Evolutionary conservation across 2,797 vertebrate genomes (phyloP).

Genomic region (Pangasius djambal): DNA sequence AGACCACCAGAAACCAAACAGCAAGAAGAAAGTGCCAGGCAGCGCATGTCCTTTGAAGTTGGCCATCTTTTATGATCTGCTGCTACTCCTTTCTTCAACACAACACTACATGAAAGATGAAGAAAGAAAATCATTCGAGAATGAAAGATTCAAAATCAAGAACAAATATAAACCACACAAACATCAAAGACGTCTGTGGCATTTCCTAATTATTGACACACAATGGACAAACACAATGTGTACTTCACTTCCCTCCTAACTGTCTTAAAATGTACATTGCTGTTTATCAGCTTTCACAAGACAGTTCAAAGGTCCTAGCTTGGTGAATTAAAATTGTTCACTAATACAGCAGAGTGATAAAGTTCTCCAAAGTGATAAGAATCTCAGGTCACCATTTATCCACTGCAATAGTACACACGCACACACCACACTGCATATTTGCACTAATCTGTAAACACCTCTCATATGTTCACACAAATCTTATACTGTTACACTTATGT

Average conservation of each 20-base stretch:
- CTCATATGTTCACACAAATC: too few species aligned
- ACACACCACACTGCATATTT: too few species aligned
- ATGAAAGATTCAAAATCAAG: neutral
- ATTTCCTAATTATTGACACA: neutral
- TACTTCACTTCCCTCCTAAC: neutral
- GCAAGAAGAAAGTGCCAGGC: constrained; percentile 90
- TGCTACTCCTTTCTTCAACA: neutral
- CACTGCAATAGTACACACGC: neutral
- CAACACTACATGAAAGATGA: neutral
- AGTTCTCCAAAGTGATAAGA: constrained; percentile 1
- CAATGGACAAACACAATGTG: neutral
- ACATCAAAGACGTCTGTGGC: neutral
- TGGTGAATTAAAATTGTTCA: neutral
- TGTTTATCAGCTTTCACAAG: neutral
- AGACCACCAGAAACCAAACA: constrained; percentile 90
- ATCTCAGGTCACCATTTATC: constrained; percentile 1
- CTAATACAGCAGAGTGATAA: constrained; percentile 22
- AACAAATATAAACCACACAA: neutral
- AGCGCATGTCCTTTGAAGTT: constrained; percentile 96
- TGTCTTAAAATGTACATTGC: neutral
- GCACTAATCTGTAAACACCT: too few species aligned
- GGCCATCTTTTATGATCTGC: constrained; percentile 77
- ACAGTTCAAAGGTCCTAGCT: neutral
- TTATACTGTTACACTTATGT: too few species aligned
- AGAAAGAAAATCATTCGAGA: neutral